phyloP scores from a whole-genome alignment of 1,140 invertebrate species.

The Drosophila funebris region DNA sequence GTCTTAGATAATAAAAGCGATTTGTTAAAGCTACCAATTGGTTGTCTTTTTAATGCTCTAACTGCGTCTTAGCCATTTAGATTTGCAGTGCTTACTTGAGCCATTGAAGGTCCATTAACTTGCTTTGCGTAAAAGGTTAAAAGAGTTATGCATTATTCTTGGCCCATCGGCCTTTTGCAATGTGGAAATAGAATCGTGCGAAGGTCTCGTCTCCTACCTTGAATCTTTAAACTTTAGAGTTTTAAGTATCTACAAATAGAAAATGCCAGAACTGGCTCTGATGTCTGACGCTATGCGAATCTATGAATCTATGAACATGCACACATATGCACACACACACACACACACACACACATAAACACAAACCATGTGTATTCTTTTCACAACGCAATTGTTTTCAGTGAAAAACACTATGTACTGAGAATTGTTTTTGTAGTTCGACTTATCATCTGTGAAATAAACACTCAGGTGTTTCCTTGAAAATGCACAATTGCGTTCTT shows the following conservation, averaged over 20 bases:
- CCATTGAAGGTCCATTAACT: neutral
- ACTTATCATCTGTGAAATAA: neutral
- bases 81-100: neutral
- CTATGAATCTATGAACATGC: no score
- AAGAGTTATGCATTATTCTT: slow-evolving; percentile 19
- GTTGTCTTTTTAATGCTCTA: slow-evolving; percentile 4
- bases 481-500: no score
- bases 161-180: slow-evolving; percentile 12
- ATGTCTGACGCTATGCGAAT: neutral
- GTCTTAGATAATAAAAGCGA: slow-evolving; percentile 40
- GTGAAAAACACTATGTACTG: neutral
- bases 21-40: slow-evolving; percentile 33
- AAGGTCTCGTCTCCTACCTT: slow-evolving; percentile 31
- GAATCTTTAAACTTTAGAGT: neutral
- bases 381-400: neutral
- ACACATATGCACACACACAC: neutral
- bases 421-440: neutral
- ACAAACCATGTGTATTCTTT: neutral
- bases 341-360: no score
- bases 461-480: neutral
- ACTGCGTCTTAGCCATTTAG: slow-evolving; percentile 20
- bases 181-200: slow-evolving; percentile 17
- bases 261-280: neutral
- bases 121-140: slow-evolving; percentile 39
- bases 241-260: neutral